Percentiles rank a stretch among this genome's conserved stretches.
Evolutionary conservation across 2,113 vertebrate species (phyloP).

Genomic region (Ctenomys sociabilis): DNA sequence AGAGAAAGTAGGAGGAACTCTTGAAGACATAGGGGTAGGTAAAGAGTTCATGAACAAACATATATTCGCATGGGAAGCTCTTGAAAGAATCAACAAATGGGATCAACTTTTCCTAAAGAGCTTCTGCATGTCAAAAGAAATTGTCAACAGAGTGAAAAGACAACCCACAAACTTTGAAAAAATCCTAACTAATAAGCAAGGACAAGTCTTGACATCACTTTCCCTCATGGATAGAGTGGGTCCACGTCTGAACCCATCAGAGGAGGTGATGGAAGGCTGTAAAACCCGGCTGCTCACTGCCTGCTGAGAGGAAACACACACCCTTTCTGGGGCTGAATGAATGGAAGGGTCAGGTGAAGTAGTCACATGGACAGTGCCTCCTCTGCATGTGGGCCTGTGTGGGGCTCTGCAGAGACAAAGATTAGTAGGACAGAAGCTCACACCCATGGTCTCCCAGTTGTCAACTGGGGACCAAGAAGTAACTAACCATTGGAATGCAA

Average conservation of each 20-base stretch:
- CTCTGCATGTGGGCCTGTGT: fast-evolving
- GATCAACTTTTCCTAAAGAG: too few relatives aligned
- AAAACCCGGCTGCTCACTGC: background rate
- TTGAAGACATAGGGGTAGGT: too few relatives aligned
- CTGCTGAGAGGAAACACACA: background rate
- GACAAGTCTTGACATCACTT: background rate
- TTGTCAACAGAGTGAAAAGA: too few relatives aligned
- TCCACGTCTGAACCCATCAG: background rate
- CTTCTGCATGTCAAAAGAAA: too few relatives aligned
- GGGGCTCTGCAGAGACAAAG: background rate
- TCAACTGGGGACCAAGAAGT: background rate
- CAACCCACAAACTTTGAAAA: too few relatives aligned
- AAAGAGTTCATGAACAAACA: too few relatives aligned
- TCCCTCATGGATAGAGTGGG: background rate
- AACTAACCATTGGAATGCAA: background rate
- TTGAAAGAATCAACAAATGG: too few relatives aligned
- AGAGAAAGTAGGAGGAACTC: too few relatives aligned
- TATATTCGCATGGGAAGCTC: too few relatives aligned
- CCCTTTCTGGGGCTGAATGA: background rate
- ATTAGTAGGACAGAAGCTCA: background rate
- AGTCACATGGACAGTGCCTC: background rate
- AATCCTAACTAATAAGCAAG: too few relatives aligned
- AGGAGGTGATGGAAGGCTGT: background rate
- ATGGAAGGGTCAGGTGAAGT: background rate
- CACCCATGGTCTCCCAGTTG: background rate